Percentiles rank a stretch among this genome's conserved stretches.
phyloP scores from a whole-genome alignment of 2,888 invertebrate genomes.

The Lampropteryx suffumata region DNA sequence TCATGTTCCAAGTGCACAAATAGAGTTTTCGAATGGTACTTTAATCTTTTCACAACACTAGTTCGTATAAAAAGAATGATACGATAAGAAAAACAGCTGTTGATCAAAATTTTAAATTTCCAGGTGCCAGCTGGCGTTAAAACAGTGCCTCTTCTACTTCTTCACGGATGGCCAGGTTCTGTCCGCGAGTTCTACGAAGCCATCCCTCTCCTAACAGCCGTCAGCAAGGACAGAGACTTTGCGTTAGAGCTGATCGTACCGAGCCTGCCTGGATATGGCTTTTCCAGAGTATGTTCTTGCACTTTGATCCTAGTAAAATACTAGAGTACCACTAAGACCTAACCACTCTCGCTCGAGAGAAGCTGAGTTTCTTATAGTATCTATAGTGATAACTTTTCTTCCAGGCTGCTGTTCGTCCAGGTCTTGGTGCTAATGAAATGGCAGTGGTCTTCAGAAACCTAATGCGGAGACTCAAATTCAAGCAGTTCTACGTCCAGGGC shows the following conservation, averaged over 20 bases:
- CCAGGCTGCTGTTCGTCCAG: conserved; percentile 76
- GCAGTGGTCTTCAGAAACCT: conserved; percentile 84
- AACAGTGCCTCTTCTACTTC: conserved; percentile 85
- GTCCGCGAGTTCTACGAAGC: conserved; percentile 89
- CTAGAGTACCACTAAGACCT: no score
- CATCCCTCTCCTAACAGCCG: conserved; percentile 84
- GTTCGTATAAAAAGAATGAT: no score
- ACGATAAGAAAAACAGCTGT: no score
- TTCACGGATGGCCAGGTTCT: conserved; percentile 94
- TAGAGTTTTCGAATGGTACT: no score
- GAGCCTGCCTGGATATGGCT: conserved; percentile 79
- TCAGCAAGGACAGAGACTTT: conserved; percentile 76
- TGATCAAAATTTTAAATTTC: no score
- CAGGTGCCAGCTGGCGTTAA: conserved; percentile 57
- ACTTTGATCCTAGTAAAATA: no score
- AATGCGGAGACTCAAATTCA: conserved; percentile 86
- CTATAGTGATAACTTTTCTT: background rate
- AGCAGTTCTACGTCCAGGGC: conserved; percentile 85
- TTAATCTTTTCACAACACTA: no score
- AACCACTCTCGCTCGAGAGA: no score
- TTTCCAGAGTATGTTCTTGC: conserved; percentile 60
- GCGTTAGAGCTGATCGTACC: conserved; percentile 85
- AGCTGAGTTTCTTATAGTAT: no score
- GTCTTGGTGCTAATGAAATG: conserved; percentile 77
- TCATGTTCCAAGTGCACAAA: no score